Conservation (phyloP, 2,113 vertebrate genomes). For the Colius striatus region DNA sequence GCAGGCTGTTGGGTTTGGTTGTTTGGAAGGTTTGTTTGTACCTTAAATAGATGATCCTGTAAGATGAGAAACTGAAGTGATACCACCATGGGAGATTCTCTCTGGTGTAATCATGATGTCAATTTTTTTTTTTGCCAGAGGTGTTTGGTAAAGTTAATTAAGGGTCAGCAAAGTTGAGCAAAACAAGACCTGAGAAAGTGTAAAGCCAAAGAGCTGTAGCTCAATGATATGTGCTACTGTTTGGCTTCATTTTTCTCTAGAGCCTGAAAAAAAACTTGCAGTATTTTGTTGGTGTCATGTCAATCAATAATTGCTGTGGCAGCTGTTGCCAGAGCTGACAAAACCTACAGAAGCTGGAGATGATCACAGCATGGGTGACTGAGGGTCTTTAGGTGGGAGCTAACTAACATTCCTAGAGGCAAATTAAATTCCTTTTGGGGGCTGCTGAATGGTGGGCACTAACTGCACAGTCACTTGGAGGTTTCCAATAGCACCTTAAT, state of each 20-base stretch:
- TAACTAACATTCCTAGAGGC: not conserved
- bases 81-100: not conserved
- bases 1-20: accelerated
- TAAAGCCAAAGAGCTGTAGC: not conserved
- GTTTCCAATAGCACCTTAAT: not conserved
- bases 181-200: not conserved
- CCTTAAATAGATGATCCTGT: not conserved
- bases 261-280: not conserved
- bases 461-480: not conserved
- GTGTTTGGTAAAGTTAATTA: not conserved
- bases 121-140: not conserved
- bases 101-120: not conserved
- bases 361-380: not conserved
- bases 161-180: not conserved
- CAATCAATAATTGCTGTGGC: not conserved
- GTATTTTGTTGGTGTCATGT: not conserved
- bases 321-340: not conserved
- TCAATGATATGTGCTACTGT: accelerated
- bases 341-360: not conserved
- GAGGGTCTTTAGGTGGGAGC: not conserved
- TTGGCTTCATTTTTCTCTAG: not conserved
- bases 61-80: not conserved
- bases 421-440: not conserved
- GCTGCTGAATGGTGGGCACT: not conserved
- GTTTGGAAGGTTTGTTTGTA: not conserved